A percentile compares a stretch with the other conserved stretches of the same genome.
phyloP scores from a whole-genome alignment of 2,888 invertebrate species.

The Zygogramma bicolorata region DNA sequence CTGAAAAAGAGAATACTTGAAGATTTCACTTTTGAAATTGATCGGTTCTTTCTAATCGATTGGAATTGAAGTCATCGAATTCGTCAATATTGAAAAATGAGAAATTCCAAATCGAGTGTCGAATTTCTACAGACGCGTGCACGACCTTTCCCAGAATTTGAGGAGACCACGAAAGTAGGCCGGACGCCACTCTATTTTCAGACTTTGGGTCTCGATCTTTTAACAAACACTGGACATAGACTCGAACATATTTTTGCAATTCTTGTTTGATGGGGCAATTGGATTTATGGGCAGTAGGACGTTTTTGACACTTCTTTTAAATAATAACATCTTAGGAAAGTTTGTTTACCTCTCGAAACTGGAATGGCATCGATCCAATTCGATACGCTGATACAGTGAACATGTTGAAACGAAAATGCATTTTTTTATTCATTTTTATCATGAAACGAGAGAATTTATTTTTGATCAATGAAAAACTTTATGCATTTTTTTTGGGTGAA shows the following conservation, averaged over 20 bases:
- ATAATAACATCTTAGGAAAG: background rate
- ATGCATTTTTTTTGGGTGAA: no score
- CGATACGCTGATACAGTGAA: background rate
- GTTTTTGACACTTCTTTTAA: background rate
- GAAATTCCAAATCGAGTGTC: slow-evolving; percentile 20
- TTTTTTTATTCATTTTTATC: no score
- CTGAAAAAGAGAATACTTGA: no score
- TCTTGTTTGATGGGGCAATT: background rate
- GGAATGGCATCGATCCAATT: background rate
- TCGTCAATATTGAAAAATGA: no score
- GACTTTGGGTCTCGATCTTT: slow-evolving; percentile 20
- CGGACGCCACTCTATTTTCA: slow-evolving; percentile 32
- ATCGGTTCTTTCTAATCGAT: no score
- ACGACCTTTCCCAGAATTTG: slow-evolving; percentile 43
- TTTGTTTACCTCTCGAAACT: background rate
- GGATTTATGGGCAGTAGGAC: background rate
- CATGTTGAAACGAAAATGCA: no score
- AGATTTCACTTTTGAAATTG: no score
- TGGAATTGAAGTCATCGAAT: no score
- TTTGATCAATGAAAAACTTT: no score
- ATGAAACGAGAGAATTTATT: no score
- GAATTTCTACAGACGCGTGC: slow-evolving; percentile 33
- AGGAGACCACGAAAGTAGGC: slow-evolving; percentile 23
- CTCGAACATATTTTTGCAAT: slow-evolving; percentile 29
- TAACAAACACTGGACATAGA: slow-evolving; percentile 35